Evolutionary conservation across 2,113 vertebrate genomes (phyloP).

Genomic region (Harpagus bidentatus): DNA sequence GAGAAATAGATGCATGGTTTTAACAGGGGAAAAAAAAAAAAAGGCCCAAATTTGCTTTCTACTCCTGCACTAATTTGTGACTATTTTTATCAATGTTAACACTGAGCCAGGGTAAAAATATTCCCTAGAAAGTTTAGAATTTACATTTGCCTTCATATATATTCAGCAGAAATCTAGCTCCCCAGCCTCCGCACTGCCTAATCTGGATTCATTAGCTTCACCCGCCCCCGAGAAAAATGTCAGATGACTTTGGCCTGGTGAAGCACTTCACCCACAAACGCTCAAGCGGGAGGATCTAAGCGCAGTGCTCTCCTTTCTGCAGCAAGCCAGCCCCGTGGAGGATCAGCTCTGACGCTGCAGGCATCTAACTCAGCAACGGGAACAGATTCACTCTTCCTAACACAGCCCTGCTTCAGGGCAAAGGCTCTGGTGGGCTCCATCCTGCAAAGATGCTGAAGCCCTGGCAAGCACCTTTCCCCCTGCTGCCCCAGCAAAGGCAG

Average conservation of each 20-base stretch:
- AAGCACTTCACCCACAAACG: neutral
- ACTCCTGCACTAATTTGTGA: constrained; percentile 62
- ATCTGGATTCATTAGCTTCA: constrained; percentile 61
- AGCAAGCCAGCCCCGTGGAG: neutral
- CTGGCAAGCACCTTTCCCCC: neutral
- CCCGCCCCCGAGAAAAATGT: constrained; percentile 51
- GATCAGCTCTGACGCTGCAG: neutral
- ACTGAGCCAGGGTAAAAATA: constrained; percentile 65
- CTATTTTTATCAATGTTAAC: constrained; percentile 66
- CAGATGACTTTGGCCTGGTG: constrained; percentile 47
- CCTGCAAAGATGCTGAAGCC: neutral
- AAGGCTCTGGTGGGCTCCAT: neutral
- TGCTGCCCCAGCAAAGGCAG: neutral
- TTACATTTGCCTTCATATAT: constrained; percentile 62
- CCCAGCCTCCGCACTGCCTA: constrained; percentile 43
- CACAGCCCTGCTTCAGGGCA: neutral
- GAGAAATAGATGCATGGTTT: neutral
- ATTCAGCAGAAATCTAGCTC: constrained; percentile 46
- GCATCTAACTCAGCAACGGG: neutral
- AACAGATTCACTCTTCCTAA: neutral
- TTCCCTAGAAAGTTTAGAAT: constrained; percentile 61
- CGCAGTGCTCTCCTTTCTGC: neutral
- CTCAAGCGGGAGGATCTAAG: neutral
- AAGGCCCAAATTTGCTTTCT: constrained; percentile 34
- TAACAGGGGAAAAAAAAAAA: neutral